phyloP scores from a whole-genome alignment of 35 echinoderm and acorn worm genomes.

The Stichopus chloronotus region DNA sequence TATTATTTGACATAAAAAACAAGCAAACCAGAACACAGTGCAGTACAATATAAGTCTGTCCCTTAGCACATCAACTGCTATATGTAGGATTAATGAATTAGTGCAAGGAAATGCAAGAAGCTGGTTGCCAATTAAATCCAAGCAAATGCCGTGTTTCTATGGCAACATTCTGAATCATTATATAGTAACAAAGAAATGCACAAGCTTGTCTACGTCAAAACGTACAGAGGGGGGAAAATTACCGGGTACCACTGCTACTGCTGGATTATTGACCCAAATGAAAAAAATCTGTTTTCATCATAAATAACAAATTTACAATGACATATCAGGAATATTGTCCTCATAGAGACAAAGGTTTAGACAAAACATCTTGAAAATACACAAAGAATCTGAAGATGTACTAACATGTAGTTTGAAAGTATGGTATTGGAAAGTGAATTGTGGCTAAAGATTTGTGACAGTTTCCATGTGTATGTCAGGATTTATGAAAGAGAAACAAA shows the following conservation, averaged over 20 bases:
- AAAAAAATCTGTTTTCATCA: conserved; percentile 5
- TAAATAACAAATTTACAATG: background rate
- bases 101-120: background rate
- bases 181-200: background rate
- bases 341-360: too few relatives aligned
- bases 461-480: too few relatives aligned
- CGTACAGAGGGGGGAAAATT: conserved; percentile 14
- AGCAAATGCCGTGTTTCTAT: conserved; percentile 30
- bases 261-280: conserved; percentile 9
- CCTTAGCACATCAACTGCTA: too few relatives aligned
- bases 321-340: background rate
- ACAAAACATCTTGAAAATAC: too few relatives aligned
- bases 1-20: too few relatives aligned
- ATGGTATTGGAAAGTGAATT: too few relatives aligned
- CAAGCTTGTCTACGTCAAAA: background rate
- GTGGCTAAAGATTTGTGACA: too few relatives aligned
- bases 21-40: too few relatives aligned
- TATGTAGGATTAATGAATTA: background rate
- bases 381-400: too few relatives aligned
- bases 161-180: conserved; percentile 9
- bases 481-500: too few relatives aligned
- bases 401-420: too few relatives aligned
- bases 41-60: too few relatives aligned
- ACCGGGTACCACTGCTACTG: background rate
- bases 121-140: conserved; percentile 27